These are phyloP conservation scores for Hestina assimilis DNA, from an alignment of 1,140 invertebrate species.

Conservation along the genomic window DNA sequence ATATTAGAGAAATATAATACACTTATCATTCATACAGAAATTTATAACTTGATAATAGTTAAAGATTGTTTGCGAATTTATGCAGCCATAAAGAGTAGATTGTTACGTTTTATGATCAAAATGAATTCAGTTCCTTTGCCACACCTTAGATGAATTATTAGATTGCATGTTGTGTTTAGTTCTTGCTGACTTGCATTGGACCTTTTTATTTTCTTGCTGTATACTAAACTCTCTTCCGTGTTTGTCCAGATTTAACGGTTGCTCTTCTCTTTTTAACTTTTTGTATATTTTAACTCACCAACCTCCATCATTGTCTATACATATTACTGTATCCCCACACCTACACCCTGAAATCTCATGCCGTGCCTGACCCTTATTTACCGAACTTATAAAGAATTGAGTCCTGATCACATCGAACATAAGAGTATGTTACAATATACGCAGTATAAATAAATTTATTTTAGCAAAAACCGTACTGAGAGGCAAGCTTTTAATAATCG, in stretches of 20 bases:
- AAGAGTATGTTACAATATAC: conserved; percentile 25
- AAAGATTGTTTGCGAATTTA: conserved; percentile 61
- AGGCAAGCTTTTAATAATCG: conserved; percentile 57
- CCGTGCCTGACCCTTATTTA: conserved; percentile 50
- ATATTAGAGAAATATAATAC: conserved; percentile 61
- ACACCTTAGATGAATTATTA: conserved; percentile 74
- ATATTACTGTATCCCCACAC: conserved; percentile 51
- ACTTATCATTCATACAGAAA: conserved; percentile 64
- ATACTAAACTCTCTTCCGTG: conserved; percentile 31
- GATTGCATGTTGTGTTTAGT: conserved; percentile 61
- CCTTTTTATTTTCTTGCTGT: conserved; percentile 45
- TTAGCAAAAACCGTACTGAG: conserved; percentile 46
- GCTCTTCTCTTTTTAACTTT: conserved; percentile 45
- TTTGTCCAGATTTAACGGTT: conserved; percentile 38
- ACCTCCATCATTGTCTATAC: conserved; percentile 64
- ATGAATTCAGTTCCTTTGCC: conserved; percentile 75
- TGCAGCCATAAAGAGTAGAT: conserved; percentile 60
- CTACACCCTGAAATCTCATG: conserved; percentile 43
- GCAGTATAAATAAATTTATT: conserved; percentile 18
- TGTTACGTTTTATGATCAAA: conserved; percentile 60
- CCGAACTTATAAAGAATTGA: conserved; percentile 64
- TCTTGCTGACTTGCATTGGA: conserved; percentile 44
- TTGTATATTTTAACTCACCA: conserved; percentile 46
- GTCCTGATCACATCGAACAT: conserved; percentile 35
- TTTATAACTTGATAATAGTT: conserved; percentile 55